Evolutionary conservation across 2,888 invertebrate species (phyloP).

Genomic region (Stomorhina lunata): DNA sequence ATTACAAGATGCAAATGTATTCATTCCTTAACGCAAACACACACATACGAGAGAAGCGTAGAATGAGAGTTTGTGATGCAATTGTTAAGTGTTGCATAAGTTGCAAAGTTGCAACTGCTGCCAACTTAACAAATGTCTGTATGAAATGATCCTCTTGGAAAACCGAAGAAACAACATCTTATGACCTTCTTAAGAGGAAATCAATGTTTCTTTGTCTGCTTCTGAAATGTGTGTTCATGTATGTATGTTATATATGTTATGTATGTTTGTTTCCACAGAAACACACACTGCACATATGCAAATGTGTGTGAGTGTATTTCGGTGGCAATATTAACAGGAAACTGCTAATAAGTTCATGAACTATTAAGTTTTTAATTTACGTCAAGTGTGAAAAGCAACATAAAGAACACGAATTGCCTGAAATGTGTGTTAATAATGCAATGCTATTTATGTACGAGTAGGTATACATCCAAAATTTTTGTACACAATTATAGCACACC

Average conservation of each 20-base stretch:
- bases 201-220: constrained; percentile 56
- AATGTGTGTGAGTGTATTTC: constrained; percentile 39
- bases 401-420: constrained; percentile 23
- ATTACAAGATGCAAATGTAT: constrained; percentile 62
- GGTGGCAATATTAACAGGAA: constrained; percentile 67
- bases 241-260: background rate
- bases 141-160: background rate
- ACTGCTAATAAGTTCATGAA: constrained; percentile 69
- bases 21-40: background rate
- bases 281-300: no score
- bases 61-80: background rate
- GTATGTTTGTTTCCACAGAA: no score
- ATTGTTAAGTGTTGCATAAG: constrained; percentile 30
- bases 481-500: constrained; percentile 12
- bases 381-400: constrained; percentile 54
- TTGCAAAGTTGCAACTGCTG: constrained; percentile 3
- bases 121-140: constrained; percentile 4
- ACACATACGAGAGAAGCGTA: background rate
- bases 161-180: constrained; percentile 46
- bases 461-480: background rate
- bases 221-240: background rate
- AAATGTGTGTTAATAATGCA: constrained; percentile 36
- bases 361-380: constrained; percentile 67
- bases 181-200: constrained; percentile 67
- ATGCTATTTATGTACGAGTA: background rate